Evolutionary conservation across 2,888 invertebrate species (phyloP), one percentile per base, ranked within the genome.

Genomic region (Panopea generosa): DNA sequence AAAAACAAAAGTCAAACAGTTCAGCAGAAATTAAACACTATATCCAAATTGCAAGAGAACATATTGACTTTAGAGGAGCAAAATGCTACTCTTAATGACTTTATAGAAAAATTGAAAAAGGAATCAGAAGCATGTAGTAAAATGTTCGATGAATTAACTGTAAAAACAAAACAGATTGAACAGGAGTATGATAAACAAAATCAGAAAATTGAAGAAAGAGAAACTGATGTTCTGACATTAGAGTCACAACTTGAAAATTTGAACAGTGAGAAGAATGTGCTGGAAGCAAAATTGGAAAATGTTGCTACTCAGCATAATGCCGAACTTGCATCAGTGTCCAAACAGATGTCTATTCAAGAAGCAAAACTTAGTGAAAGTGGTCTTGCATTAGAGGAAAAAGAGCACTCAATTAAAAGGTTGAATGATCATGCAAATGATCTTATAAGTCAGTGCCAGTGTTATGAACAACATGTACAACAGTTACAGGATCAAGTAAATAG

Each of bases 311-410:
- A 47, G 24, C 4, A 47, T 18, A n/a, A 43, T 27, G 43, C 11
- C n/a, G 22, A 4, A 38, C 40, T 57, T 22, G 47, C 24, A 47
- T 4, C 11, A 7, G 4, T 33, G 33, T 7, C 33, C 4, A 62
- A 62, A 38, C 18, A 50, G 22, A 29, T 63, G 14, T 33, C 24
- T 20, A n/a, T 49, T 24, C 38, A 33, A 18, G 50, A 63, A 22
- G 62, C 49, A 14, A 55, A 55, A 60, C 33, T 61, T 9, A 62
- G 60, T 55, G 69, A 73, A 52, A 59, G 67, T 4, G 60, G 66
- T 11, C 24, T 59, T 56, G 57, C 52, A 27, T 20, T 67, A 47
- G 60, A 73, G 40, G 59, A 70, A 27, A 73, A 70, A 73, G 33
- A 33, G 11, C 33, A 33, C 33, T 7, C 33, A 7, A 33, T 33